Conservation (phyloP, 2,888 invertebrate genomes). For the Drosophila testacea region DNA sequence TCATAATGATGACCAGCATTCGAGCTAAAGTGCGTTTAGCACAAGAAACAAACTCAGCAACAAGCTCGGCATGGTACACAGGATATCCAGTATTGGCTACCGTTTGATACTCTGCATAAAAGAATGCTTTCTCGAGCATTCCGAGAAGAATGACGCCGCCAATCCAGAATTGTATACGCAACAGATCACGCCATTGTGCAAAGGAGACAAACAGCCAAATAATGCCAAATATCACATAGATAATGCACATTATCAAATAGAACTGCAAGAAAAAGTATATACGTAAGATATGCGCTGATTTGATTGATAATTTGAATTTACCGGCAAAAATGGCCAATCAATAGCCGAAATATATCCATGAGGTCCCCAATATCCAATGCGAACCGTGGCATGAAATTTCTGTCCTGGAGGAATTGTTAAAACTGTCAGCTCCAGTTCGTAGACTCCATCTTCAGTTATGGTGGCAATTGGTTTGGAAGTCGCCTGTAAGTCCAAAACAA, state of each 20-base stretch:
- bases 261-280: conserved; percentile 87
- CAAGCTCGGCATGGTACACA: conserved; percentile 90
- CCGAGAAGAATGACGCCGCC: conserved; percentile 95
- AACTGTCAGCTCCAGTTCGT: conserved; percentile 87
- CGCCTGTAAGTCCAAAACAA: conserved; percentile 57
- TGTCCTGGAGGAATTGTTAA: conserved; percentile 79
- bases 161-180: conserved; percentile 98
- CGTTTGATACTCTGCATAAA: conserved; percentile 94
- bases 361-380: conserved; percentile 90
- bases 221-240: conserved; percentile 93
- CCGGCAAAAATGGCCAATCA: conserved; percentile 94
- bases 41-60: conserved; percentile 96
- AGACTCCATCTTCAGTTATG: conserved; percentile 90
- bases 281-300: background rate
- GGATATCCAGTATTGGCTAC: conserved; percentile 89
- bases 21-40: conserved; percentile 95
- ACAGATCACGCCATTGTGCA: conserved; percentile 94
- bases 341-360: conserved; percentile 95
- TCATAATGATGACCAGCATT: conserved; percentile 97
- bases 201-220: conserved; percentile 94
- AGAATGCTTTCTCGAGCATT: conserved; percentile 94
- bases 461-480: conserved; percentile 86
- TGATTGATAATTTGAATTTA: conserved; percentile 82
- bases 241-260: conserved; percentile 95
- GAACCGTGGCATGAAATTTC: conserved; percentile 87